Evolutionary conservation across 2,797 vertebrate genomes (phyloP), one percentile per base, ranked within the genome.

Genomic region (Scleropages formosus): DNA sequence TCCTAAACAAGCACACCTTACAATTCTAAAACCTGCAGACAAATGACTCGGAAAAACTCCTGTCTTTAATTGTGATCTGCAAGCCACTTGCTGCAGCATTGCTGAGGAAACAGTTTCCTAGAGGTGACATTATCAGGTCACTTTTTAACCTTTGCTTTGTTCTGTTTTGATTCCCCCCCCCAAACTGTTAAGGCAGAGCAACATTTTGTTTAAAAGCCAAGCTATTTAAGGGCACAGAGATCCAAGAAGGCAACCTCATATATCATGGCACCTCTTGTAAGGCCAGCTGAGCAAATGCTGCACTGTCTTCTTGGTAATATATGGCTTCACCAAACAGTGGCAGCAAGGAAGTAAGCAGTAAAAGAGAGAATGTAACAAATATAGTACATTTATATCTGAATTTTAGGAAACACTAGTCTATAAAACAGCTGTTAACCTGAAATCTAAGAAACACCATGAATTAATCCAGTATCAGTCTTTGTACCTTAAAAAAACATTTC

Each of bases 91-190:
- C 53, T 2, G 18, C n/a, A 58, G 53, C 18, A 9, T 58, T 20
- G 62, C 74, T 51, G 60, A 18, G 44, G 78, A 82, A 83, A 79
- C 59, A 77, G 26, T 13, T 49, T 18, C n/a, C 77, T 74, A 82
- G 83, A 82, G 72, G 15, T 79, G 10, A 72, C 60, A 61, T 63
- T 8, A 31, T 62, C 62, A 68, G 31, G 70, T 10, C 20, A 60
- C 53, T 60, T 80, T 76, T 46, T 59, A 71, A 18, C n/a, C 46
- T 56, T 46, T 49, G 51, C 72, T 31, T 51, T 47, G 71, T n/a
- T 62, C 56, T 70, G 27, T 4, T 63, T 69, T 9, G 0, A 4
- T 16, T 24, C 26, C 53, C 26, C 53, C 22, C 44, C 44, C 12
- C 51, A 68, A 65, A 63, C n/a, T 27, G 49, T 51, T 18, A 20